A percentile compares a stretch with the other conserved stretches of the same genome.
Evolutionary conservation across 2,888 invertebrate genomes (phyloP).

Genomic region (Ophion slaviceki): DNA sequence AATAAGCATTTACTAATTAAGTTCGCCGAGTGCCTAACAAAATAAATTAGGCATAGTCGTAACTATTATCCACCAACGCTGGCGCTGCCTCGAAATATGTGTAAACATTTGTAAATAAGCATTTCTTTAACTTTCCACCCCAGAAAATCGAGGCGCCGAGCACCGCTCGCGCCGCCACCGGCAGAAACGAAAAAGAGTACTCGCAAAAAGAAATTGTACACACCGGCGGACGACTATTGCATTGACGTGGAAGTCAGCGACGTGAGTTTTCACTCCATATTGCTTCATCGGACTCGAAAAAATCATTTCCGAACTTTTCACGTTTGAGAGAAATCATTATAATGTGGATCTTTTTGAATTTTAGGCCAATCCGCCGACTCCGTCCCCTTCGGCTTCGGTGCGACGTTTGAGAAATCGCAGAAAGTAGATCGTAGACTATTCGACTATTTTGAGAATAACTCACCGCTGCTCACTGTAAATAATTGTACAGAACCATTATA

Average conservation of each 20-base stretch:
- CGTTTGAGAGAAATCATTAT: neutral
- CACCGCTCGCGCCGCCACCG: conserved; percentile 57
- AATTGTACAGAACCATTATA: neutral
- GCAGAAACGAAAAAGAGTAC: conserved; percentile 66
- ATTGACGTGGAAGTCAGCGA: conserved; percentile 75
- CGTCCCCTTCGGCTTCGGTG: neutral
- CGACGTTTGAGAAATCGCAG: neutral
- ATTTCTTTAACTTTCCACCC: neutral
- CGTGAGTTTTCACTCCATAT: conserved; percentile 52
- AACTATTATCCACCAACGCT: neutral
- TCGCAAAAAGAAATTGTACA: conserved; percentile 75
- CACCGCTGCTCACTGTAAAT: neutral
- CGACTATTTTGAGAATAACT: neutral
- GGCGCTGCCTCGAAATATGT: neutral
- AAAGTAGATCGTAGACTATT: neutral
- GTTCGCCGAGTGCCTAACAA: conserved; percentile 10
- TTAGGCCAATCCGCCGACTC: neutral
- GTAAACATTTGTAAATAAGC: neutral
- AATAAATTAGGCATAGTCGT: neutral
- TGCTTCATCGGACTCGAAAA: neutral
- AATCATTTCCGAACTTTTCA: neutral
- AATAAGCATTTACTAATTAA: conserved; percentile 70
- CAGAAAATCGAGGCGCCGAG: conserved; percentile 67
- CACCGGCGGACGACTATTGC: conserved; percentile 69
- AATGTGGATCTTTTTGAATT: neutral